Base-by-base conservation (phyloP, 2,888 invertebrate genomes). In the Archaeoteleia sp. region DNA sequence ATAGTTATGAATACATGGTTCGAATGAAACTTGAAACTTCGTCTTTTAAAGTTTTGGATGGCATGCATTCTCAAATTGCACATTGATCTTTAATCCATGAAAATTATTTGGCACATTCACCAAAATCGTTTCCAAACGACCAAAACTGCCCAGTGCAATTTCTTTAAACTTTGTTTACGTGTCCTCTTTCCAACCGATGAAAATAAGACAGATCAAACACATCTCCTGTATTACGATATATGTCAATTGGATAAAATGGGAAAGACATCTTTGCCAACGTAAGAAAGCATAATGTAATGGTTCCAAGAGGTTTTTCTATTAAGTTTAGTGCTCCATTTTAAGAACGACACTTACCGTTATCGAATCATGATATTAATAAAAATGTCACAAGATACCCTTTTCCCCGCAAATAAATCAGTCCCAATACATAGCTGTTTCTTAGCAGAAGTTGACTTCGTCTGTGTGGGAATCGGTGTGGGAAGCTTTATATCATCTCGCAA, bases 401-500 rank as follows among this genome's bases (percentile, higher is more conserved):
- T 29, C n/a, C 29, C n/a, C 29, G 29, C 29, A 29, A 29, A 6
- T 29, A 29, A 29, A 29, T 29, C 29, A 29, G 6, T 29, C n/a
- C 8, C n/a, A 29, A 29, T 29, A n/a, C 29, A 29, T 29, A 6
- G 4, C 29, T 2, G 6, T 2, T 2, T 2, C n/a, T 2, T 29
- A n/a, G 29, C n/a, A 9, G 6, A 29, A 29, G 8, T 29, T 29
- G 42, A 6, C 12, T 12, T 12, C 4, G 7, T 37, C 45, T 45
- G 32, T n/a, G 32, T 13, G 14, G 14, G 13, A 32, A 13, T 12
- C 5, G 3, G 5, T 14, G 17, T 3, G 4, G 25, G 25, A 9
- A 27, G 29, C 17, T 9, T n/a, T 29, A 7, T 46, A 48, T 48
- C n/a, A 40, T 48, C 34, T 20, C 14, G 25, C 57, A 57, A 39